Base-by-base conservation (phyloP, 2,888 invertebrate genomes). In the Drosophila hawaiiensis region DNA sequence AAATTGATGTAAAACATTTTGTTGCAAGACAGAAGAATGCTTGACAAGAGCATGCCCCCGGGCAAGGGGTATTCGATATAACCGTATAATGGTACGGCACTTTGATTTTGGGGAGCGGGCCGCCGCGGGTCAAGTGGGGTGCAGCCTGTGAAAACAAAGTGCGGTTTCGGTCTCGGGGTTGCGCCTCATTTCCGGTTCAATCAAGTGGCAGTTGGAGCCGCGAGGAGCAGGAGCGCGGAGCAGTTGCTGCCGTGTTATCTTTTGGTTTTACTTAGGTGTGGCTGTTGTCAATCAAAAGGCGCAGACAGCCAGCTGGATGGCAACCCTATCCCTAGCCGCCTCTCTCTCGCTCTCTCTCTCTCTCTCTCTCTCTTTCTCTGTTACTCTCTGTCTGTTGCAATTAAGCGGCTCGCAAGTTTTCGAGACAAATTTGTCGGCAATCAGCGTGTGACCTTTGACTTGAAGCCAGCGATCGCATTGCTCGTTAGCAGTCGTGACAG, bases 401-500 rank as follows among this genome's bases (percentile, higher is more conserved):
- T 86, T 86, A 88, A 85, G 89, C 85, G 90, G 83, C 82, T 82
- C 84, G 78, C 67, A 68, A 70, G 78, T 75, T 88, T 75, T 69
- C 25, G 56, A 85, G 83, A 90, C 89, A 90, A 86, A 90, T 90
- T 90, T 90, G 86, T 80, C 78, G 81, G 81, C 81, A 80, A 78
- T 78, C 78, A 80, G 68, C 53, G 81, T 78, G 76, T 79, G 90
- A 86, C 85, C 85, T 90, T 90, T 86, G 90, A 86, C 85, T 86
- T 66, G 67, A 22, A 58, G 28, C 29, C 74, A 35, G 68, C 67
- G 68, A 75, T 72, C 68, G 63, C 76, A 75, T 81, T 73, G 88
- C 90, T 85, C 84, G 85, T 90, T 86, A 86, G 83, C 80, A 73
- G 68, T 83, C 89, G 85, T 86, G 85, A 90, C 85, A 90, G 89